These are phyloP conservation scores for Artemia franciscana DNA, from an alignment of 1,140 invertebrate species.

Conservation along the genomic window DNA sequence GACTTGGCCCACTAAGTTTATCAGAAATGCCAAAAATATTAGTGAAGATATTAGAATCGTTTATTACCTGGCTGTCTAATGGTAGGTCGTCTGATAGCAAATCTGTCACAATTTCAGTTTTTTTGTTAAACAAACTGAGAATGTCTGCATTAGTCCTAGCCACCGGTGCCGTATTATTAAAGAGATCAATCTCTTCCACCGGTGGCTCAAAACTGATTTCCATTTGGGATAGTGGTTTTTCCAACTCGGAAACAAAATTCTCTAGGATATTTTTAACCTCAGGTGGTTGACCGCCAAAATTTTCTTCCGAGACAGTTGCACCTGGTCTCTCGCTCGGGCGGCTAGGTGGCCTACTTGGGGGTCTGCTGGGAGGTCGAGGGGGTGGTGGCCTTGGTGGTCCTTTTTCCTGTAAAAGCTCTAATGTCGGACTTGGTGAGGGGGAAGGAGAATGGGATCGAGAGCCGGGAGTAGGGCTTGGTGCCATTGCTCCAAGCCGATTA, in stretches of 20 bases:
- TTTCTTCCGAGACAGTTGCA: conserved; percentile 18
- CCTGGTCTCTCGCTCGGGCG: conserved; percentile 8
- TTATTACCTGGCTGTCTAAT: background rate
- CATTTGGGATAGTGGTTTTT: background rate
- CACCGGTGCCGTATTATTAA: conserved; percentile 11
- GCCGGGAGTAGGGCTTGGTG: conserved; percentile 16
- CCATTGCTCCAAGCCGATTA: conserved; percentile 49
- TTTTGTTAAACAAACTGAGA: conserved; percentile 15
- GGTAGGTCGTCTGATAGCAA: conserved; percentile 11
- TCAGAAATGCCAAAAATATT: background rate
- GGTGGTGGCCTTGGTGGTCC: conserved; percentile 8
- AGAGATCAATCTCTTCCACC: conserved; percentile 15
- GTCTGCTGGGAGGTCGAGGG: conserved; percentile 8
- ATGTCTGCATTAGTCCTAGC: conserved; percentile 14
- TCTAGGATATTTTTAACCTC: conserved; percentile 12
- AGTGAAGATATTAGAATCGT: background rate
- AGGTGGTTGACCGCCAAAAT: conserved; percentile 15
- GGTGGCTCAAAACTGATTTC: conserved; percentile 1
- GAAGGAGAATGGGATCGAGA: conserved; percentile 8
- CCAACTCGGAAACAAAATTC: conserved; percentile 7
- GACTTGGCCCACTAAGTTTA: background rate
- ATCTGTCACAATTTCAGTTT: conserved; percentile 10
- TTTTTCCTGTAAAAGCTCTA: conserved; percentile 2
- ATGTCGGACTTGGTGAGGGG: conserved; percentile 9
- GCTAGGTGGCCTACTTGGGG: background rate